Base-by-base conservation (phyloP, 2,888 invertebrate species). In the Proisotoma minuta region DNA sequence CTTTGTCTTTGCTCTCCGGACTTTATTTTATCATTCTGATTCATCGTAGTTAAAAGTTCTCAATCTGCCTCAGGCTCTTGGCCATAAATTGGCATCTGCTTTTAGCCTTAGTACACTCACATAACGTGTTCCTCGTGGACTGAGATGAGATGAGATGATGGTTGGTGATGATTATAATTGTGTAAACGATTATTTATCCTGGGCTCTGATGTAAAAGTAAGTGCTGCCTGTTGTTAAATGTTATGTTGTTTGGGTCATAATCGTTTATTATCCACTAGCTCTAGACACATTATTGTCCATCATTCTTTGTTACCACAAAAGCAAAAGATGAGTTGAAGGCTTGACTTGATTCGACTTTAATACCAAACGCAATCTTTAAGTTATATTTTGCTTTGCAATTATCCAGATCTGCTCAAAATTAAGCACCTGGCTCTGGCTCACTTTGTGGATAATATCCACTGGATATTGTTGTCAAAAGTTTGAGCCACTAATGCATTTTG, bases 131-230 rank as follows among this genome's bases (percentile, higher is more conserved):
- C 49, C 4, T 28, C 18, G 8, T 50, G 26, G 12, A 28, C 22
- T 20, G 26, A 27, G n/a, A 48, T n/a, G 29, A 10, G 23, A 2
- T n/a, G 23, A 8, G 49, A 26, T 51, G 39, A 49, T 59, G 24
- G 1, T 51, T 54, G 39, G 3, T 29, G n/a, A n/a, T 22, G 29
- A 50, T 34, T 34, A 8, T 34, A 34, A 34, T 47, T 8, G 5
- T 47, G 5, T 47, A 47, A 47, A 39, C 27, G 40, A 54, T 54
- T 54, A 54, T 34, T 54, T 54, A 54, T 54, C 40, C 40, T 20
- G 10, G 22, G 10, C 28, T 52, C 22, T 27, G 8, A 24, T 24
- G 24, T n/a, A 10, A 20, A 47, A 5, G 5, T 47, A 20, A 47
- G 47, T 47, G 47, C 47, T 47, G 47, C 47, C 18, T 47, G 12